Percentiles rank a stretch among this genome's conserved stretches.
Conservation (phyloP, 2,888 invertebrate genomes). For the Hybos culiciformis region DNA sequence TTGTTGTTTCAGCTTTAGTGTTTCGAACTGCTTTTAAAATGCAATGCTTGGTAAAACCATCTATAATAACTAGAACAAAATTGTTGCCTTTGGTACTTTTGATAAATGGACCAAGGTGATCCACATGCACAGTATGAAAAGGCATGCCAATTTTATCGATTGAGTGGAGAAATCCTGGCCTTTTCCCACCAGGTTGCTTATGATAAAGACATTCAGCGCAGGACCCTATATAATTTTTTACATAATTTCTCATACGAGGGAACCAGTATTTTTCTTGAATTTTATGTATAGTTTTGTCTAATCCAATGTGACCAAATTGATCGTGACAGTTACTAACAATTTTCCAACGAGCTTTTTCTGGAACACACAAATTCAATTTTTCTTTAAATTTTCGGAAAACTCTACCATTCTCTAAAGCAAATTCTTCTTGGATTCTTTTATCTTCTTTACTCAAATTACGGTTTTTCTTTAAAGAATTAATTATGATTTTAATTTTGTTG, state of each 20-base stretch:
- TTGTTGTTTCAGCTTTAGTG: conserved; percentile 20
- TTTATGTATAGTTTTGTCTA: conserved; percentile 19
- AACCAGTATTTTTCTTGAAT: conserved; percentile 29
- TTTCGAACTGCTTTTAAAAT: conserved; percentile 20
- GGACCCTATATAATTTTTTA: conserved; percentile 26
- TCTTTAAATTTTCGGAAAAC: conserved; percentile 13
- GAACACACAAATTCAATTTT: conserved; percentile 15
- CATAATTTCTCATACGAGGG: conserved; percentile 25
- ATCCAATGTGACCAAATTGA: conserved; percentile 14
- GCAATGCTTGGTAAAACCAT: conserved; percentile 29
- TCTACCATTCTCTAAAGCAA: conserved; percentile 11
- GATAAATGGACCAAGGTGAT: conserved; percentile 32
- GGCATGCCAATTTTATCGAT: conserved; percentile 29
- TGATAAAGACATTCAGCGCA: conserved; percentile 24
- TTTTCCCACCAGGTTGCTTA: conserved; percentile 20
- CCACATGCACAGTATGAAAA: conserved; percentile 31
- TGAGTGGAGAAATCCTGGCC: conserved; percentile 26
- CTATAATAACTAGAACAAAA: conserved; percentile 25
- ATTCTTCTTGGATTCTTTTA: conserved; percentile 10
- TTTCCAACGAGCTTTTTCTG: conserved; percentile 12
- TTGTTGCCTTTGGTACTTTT: conserved; percentile 22
- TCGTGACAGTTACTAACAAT: conserved; percentile 15
- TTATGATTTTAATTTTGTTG: conserved; percentile 4
- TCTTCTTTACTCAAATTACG: background rate
- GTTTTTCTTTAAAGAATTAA: background rate